Percentiles rank a stretch among this genome's conserved stretches.
Conservation (phyloP, 2,113 vertebrate species). For the Delphinapterus leucas region DNA sequence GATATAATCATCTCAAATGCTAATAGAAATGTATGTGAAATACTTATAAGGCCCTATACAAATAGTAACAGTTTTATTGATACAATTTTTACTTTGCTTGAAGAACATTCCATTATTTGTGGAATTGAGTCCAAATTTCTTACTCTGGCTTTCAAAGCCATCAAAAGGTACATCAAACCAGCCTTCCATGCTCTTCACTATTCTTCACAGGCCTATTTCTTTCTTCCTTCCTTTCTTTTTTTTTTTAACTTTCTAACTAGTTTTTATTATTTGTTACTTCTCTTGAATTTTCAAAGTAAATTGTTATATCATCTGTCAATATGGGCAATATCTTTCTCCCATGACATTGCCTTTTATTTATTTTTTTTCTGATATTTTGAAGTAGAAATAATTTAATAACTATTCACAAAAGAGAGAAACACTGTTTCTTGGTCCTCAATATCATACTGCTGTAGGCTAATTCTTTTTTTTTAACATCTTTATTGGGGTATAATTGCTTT, state of each 20-base stretch:
- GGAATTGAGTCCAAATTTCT: background rate
- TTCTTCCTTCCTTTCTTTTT: background rate
- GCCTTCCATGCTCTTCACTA: background rate
- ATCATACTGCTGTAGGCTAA: too few species aligned
- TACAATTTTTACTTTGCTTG: background rate
- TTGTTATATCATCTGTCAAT: background rate
- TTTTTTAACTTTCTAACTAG: background rate
- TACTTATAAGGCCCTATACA: background rate
- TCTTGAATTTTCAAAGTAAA: background rate
- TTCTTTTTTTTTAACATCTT: too few species aligned
- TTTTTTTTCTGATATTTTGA: background rate
- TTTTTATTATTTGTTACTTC: background rate
- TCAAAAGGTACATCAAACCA: background rate
- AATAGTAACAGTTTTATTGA: background rate
- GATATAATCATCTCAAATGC: background rate
- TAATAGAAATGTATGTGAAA: background rate
- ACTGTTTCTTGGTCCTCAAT: too few species aligned
- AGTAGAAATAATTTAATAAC: too few species aligned
- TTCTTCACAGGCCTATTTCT: background rate
- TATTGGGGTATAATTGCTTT: too few species aligned
- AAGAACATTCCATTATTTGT: constrained; percentile 1
- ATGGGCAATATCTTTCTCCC: too few species aligned
- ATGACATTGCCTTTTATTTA: background rate
- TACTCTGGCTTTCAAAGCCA: constrained; percentile 17
- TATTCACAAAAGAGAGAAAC: too few species aligned